phyloP scores from a whole-genome alignment of 92 coral and sea anemone species.

The Isaurus tuberculatus region DNA sequence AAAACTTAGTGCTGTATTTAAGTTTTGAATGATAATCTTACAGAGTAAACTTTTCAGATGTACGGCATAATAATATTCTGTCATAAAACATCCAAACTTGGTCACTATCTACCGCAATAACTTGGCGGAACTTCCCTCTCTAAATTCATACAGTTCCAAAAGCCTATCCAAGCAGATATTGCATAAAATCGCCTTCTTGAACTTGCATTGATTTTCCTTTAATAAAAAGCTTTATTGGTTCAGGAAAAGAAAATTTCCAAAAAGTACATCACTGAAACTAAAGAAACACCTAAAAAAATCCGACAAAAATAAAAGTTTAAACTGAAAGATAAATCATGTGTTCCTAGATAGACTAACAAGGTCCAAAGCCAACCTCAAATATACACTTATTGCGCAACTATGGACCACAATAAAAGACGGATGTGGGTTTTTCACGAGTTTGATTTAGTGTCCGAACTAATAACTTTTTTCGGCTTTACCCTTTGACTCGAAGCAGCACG shows the following conservation, averaged over 20 bases:
- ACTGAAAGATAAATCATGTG: not conserved
- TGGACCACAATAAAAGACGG: slow-evolving; percentile 19
- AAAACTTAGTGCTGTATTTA: not conserved
- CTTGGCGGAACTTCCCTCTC: not conserved
- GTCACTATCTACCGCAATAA: not conserved
- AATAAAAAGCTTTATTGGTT: not conserved
- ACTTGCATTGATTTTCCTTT: too few relatives aligned
- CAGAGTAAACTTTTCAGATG: not conserved
- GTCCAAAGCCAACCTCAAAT: not conserved
- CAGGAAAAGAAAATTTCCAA: not conserved
- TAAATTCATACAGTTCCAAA: too few relatives aligned
- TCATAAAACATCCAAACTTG: slow-evolving; percentile 17
- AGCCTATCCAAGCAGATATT: not conserved
- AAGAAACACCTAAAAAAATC: not conserved
- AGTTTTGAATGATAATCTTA: not conserved
- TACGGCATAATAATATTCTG: not conserved
- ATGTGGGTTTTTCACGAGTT: slow-evolving; percentile 25
- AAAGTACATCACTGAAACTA: not conserved
- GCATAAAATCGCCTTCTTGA: too few relatives aligned
- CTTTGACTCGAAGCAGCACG: not conserved
- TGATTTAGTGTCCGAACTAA: not conserved
- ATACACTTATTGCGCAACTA: not conserved
- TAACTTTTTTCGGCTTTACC: not conserved
- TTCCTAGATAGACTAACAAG: too few relatives aligned
- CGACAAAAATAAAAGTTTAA: too few relatives aligned